Evolutionary conservation across 2,113 vertebrate species (phyloP).

Genomic region (Nibea coibor): DNA sequence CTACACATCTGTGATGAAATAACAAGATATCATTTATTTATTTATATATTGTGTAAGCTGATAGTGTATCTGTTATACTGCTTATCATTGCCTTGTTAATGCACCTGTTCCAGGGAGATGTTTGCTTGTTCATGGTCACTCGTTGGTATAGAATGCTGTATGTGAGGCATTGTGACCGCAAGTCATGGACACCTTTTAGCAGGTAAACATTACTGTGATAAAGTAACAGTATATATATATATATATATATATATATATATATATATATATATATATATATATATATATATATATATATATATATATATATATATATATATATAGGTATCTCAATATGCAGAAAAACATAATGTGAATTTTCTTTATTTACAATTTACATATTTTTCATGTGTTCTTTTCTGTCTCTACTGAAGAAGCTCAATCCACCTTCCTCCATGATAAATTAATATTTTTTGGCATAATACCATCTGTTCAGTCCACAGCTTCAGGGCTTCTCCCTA

Average conservation of each 20-base stretch:
- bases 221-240: no score
- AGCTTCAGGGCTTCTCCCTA: neutral
- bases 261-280: no score
- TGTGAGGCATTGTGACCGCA: neutral
- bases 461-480: neutral
- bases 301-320: no score
- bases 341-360: neutral
- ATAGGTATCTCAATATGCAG: neutral
- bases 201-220: neutral
- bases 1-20: neutral
- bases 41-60: neutral
- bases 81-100: neutral
- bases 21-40: neutral
- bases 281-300: no score
- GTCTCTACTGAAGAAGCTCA: neutral
- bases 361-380: neutral
- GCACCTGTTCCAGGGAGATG: neutral
- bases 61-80: neutral
- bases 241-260: no score
- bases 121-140: slow-evolving; percentile 4
- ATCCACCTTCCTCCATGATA: neutral
- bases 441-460: neutral
- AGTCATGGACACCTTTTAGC: neutral
- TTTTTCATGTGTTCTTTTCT: neutral
- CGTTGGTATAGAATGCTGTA: neutral